Evolutionary conservation across 2,797 vertebrate species (phyloP).

Genomic region (Schizopygopsis pylzovi): DNA sequence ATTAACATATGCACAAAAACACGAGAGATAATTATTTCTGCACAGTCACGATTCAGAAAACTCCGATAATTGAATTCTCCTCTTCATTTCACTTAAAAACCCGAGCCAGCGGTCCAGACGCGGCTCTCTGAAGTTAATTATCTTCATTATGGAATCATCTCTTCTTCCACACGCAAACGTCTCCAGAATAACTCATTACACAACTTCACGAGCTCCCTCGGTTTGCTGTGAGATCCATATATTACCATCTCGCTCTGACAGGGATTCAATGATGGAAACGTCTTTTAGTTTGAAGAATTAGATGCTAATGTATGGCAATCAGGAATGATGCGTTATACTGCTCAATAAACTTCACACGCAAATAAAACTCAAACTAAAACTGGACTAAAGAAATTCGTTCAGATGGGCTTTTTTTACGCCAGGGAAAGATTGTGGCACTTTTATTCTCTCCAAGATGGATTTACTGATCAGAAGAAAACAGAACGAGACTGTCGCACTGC

Average conservation of each 20-base stretch:
- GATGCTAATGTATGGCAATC: no score
- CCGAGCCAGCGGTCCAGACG: slow-evolving; percentile 32
- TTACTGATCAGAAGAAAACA: slow-evolving; percentile 9
- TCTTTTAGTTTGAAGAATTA: neutral
- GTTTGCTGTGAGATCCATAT: neutral
- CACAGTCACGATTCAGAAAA: slow-evolving; percentile 46
- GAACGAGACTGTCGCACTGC: neutral
- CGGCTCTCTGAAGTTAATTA: slow-evolving; percentile 55
- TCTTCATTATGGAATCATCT: slow-evolving; percentile 38
- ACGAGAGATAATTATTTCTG: slow-evolving; percentile 62
- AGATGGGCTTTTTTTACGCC: neutral
- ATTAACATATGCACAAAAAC: slow-evolving; percentile 66
- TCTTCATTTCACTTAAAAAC: slow-evolving; percentile 53
- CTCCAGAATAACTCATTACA: slow-evolving; percentile 24
- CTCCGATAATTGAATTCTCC: slow-evolving; percentile 58
- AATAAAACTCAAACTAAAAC: neutral
- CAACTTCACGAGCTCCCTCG: neutral
- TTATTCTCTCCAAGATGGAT: slow-evolving; percentile 10
- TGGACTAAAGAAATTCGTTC: neutral
- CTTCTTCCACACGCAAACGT: slow-evolving; percentile 23
- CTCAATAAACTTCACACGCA: no score
- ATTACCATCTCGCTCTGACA: neutral
- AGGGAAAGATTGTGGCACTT: neutral
- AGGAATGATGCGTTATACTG: no score
- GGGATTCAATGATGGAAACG: neutral